A percentile compares a stretch with the other conserved stretches of the same genome.
phyloP scores from a whole-genome alignment of 2,113 vertebrate species.

The Pedetes capensis region DNA sequence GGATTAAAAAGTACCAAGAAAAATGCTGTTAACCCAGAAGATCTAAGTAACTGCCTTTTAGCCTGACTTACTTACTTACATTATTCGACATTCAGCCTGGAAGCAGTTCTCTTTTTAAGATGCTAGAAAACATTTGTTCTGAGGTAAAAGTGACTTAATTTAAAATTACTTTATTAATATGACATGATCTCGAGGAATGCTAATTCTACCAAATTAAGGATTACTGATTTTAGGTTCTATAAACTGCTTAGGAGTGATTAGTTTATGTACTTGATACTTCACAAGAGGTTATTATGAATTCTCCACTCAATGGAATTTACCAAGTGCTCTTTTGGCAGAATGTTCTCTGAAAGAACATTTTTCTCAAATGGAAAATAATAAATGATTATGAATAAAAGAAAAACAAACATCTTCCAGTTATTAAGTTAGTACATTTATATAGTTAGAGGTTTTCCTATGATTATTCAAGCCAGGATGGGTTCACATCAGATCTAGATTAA shows the following conservation, averaged over 20 bases:
- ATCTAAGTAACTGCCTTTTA: background rate
- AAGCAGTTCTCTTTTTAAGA: conserved; percentile 18
- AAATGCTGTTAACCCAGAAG: conserved; percentile 11
- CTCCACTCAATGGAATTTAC: background rate
- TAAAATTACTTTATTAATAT: conserved; percentile 18
- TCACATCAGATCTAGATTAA: background rate
- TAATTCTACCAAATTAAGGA: background rate
- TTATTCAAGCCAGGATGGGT: background rate
- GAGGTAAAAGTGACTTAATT: conserved; percentile 20
- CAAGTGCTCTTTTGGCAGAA: background rate
- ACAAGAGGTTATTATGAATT: background rate
- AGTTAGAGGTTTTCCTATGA: background rate
- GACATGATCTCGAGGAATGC: background rate
- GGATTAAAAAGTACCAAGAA: background rate
- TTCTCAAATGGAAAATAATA: conserved; percentile 24
- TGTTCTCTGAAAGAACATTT: conserved; percentile 15
- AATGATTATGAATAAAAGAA: background rate
- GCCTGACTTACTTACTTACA: background rate
- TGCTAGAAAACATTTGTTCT: background rate
- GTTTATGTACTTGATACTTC: conserved; percentile 18
- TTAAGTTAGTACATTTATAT: background rate
- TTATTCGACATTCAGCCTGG: background rate
- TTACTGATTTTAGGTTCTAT: background rate
- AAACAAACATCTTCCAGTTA: conserved; percentile 16
- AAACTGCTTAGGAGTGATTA: background rate